phyloP scores from a whole-genome alignment of 2,113 vertebrate species.

The Azemiops feae region DNA sequence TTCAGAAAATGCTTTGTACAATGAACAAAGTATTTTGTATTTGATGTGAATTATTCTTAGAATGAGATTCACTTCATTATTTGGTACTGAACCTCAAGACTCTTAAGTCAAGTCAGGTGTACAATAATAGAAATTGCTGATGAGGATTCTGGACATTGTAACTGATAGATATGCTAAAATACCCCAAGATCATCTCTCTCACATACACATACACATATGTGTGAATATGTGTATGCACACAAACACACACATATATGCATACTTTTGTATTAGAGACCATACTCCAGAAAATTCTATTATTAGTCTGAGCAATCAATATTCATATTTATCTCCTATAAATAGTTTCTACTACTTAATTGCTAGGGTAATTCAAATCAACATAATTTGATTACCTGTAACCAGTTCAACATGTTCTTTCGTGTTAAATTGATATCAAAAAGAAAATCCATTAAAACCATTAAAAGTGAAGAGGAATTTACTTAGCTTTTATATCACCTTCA shows the following conservation, averaged over 20 bases:
- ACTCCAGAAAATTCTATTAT: neutral
- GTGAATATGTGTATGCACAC: neutral
- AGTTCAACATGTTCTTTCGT: neutral
- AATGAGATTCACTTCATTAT: neutral
- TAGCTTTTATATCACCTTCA: neutral
- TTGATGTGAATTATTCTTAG: neutral
- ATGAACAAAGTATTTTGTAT: neutral
- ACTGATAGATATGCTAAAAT: neutral
- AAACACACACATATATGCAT: too few species aligned
- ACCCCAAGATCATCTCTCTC: neutral
- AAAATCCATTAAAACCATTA: neutral
- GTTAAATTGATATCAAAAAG: neutral
- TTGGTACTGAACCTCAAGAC: neutral
- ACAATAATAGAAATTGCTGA: constrained; percentile 9
- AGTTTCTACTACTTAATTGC: neutral
- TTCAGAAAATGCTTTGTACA: neutral
- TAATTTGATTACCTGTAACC: neutral
- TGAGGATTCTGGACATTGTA: neutral
- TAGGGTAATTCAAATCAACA: neutral
- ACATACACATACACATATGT: neutral
- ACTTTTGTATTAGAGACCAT: neutral
- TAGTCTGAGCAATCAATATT: neutral
- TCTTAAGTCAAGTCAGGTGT: neutral
- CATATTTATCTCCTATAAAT: neutral
- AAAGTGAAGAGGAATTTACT: neutral